A percentile compares a stretch with the other conserved stretches of the same genome.
phyloP scores from a whole-genome alignment of 2,888 invertebrate genomes.

The Dynastes tityus region DNA sequence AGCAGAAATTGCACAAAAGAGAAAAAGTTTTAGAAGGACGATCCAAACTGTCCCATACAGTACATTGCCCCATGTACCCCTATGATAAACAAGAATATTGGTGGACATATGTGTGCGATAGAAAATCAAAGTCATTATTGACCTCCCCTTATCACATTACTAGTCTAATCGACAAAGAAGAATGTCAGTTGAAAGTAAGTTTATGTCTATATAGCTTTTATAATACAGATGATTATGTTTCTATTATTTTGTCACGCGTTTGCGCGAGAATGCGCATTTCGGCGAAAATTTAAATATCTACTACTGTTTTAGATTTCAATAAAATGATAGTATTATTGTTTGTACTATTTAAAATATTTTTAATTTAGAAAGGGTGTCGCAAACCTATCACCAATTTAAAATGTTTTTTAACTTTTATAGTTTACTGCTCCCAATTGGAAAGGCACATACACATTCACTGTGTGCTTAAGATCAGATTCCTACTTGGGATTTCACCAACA shows the following conservation, averaged over 20 bases:
- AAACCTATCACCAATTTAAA: background rate
- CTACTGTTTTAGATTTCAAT: no score
- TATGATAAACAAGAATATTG: conserved; percentile 98
- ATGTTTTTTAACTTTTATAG: conserved; percentile 56
- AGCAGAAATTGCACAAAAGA: conserved; percentile 88
- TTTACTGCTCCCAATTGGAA: conserved; percentile 97
- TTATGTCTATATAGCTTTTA: background rate
- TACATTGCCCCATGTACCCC: conserved; percentile 97
- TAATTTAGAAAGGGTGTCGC: no score
- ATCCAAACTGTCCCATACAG: conserved; percentile 94
- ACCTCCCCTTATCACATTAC: conserved; percentile 96
- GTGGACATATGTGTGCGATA: conserved; percentile 99
- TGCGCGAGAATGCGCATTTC: no score
- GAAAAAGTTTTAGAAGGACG: conserved; percentile 93
- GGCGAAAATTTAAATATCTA: no score
- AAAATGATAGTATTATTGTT: no score
- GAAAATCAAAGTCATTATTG: conserved; percentile 91
- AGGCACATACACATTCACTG: conserved; percentile 92
- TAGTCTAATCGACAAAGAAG: conserved; percentile 90
- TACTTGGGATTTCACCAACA: conserved; percentile 97
- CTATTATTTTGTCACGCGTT: no score
- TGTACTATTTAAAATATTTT: no score
- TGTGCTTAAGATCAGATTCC: conserved; percentile 96
- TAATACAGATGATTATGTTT: no score
- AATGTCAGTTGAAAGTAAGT: conserved; percentile 87